Conservation (phyloP, 2,113 vertebrate genomes). For the Megaceryle torquata region DNA sequence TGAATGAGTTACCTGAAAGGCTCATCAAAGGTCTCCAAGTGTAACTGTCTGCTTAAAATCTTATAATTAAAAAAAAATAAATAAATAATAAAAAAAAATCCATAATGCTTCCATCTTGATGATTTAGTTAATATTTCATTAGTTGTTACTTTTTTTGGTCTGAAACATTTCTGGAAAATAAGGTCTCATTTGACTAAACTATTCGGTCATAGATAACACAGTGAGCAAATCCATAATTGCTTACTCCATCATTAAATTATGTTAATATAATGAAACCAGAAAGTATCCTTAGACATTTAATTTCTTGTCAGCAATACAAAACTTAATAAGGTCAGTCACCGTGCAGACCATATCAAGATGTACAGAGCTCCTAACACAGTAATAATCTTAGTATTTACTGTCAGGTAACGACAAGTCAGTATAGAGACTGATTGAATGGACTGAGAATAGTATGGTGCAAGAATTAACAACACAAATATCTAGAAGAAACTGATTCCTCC, state of each 20-base stretch:
- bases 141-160: background rate
- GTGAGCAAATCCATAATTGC: background rate
- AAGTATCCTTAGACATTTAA: background rate
- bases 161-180: background rate
- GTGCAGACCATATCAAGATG: background rate
- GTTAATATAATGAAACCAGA: background rate
- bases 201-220: background rate
- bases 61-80: background rate
- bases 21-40: background rate
- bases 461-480: background rate
- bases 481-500: background rate
- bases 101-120: background rate
- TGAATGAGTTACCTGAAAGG: background rate
- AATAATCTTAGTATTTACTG: fast-evolving
- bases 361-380: background rate
- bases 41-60: background rate
- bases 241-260: background rate
- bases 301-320: background rate
- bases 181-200: background rate
- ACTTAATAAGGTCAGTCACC: background rate
- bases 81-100: background rate
- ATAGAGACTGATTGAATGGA: background rate
- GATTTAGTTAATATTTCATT: background rate
- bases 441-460: background rate
- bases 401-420: background rate